Evolutionary conservation across 2,888 invertebrate genomes (phyloP), one percentile per base, ranked within the genome.

Genomic region (Gnatocerus cornutus): DNA sequence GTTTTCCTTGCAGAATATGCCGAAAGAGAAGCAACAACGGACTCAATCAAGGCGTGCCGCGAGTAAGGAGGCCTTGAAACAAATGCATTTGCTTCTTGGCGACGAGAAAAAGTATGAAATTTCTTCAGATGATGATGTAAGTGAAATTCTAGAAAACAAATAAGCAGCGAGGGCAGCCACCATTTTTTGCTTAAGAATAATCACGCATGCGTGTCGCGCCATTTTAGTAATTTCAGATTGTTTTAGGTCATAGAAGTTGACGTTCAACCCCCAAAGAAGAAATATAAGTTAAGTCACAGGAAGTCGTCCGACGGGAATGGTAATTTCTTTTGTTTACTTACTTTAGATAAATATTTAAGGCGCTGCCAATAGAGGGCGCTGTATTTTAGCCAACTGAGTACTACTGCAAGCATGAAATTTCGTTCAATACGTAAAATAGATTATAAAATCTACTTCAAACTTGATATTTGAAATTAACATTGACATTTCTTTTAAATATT

Each of bases 21-120:
- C 81, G 21, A 81, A 80, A 71, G 78, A 69, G 59, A 65, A 72
- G 72, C 52, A 58, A 45, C 65, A 74, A 9, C 76, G 80, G 64
- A 74, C 76, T 13, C 75, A 79, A 56, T 78, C 80, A 12, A 73
- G 81, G 66, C 77, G 84, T 66, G 81, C 82, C 52, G 84, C 84
- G 41, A 84, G 84, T 71, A 84, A 84, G 72, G 84, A 83, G 63
- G 83, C 84, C 27, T 73, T 84, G 8, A 84, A 83, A 71, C 84
- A 84, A 71, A 82, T 84, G 81, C 77, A 45, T 16, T 3, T 82
- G 46, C 72, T 83, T 48, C 74, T 82, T 53, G 81, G 80, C 55
- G 80, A 79, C 64, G 80, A 82, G 58, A 80, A 81, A 12, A 84
- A 86, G 1, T 86, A 86, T 69, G 87, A 86, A 56, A 87, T 87